Evolutionary conservation across 2,797 vertebrate species (phyloP).

Genomic region (Squalus acanthias): DNA sequence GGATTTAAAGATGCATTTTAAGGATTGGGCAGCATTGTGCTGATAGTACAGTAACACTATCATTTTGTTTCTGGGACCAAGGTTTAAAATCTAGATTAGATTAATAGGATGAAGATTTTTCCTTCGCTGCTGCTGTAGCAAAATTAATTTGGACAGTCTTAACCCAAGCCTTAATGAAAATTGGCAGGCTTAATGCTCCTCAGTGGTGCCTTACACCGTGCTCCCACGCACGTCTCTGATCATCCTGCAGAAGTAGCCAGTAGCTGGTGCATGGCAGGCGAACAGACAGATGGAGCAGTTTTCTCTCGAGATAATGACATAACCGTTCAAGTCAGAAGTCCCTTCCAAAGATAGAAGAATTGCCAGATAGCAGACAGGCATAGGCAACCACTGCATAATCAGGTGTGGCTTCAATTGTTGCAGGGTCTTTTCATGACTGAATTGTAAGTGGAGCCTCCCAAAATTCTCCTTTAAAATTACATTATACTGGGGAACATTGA

Average conservation of each 20-base stretch:
- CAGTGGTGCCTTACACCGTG: neutral
- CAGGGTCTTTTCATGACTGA: neutral
- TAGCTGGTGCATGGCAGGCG: neutral
- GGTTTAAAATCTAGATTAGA: neutral
- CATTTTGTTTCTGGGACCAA: too few relatives aligned
- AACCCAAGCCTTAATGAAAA: neutral
- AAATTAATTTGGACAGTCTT: neutral
- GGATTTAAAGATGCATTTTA: neutral
- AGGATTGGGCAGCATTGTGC: neutral
- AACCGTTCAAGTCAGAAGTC: neutral
- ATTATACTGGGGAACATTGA: neutral
- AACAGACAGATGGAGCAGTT: neutral
- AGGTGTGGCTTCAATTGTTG: neutral
- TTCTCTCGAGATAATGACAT: neutral
- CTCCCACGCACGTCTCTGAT: neutral
- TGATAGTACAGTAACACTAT: too few relatives aligned
- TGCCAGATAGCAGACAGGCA: neutral
- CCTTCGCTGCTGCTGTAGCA: neutral
- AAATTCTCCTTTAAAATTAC: neutral
- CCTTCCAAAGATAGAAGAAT: neutral
- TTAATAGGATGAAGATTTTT: neutral
- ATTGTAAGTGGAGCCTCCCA: neutral
- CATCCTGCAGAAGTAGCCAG: neutral
- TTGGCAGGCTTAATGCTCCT: neutral
- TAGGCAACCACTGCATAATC: neutral